These are phyloP conservation scores for Lithobates pipiens DNA, from an alignment of 2,797 vertebrate genomes.

Conservation along the genomic window DNA sequence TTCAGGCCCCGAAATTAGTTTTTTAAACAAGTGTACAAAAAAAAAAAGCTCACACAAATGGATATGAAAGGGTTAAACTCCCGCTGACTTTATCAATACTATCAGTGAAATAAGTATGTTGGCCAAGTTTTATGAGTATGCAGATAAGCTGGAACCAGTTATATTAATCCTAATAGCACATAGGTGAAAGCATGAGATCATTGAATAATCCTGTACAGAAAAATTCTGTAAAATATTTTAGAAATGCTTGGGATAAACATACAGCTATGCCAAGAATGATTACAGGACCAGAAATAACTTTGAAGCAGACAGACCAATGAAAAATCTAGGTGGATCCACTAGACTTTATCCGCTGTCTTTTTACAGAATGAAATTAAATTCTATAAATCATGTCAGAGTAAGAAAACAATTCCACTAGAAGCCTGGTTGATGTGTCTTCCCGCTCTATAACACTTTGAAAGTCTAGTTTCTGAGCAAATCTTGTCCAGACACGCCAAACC, in stretches of 20 bases:
- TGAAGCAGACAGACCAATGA: background rate
- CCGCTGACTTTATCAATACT: background rate
- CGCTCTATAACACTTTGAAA: background rate
- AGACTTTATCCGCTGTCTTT: background rate
- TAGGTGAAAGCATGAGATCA: background rate
- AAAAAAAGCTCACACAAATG: too few relatives aligned
- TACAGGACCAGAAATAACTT: background rate
- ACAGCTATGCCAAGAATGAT: background rate
- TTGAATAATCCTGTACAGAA: background rate
- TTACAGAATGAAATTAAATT: background rate
- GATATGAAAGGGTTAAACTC: too few relatives aligned
- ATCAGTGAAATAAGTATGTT: background rate
- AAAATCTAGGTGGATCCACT: background rate
- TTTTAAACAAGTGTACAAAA: too few relatives aligned
- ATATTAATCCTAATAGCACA: background rate
- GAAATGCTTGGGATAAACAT: background rate
- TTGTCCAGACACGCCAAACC: background rate
- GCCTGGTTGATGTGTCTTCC: background rate
- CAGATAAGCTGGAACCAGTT: background rate
- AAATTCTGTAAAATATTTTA: background rate
- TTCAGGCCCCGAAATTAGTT: too few relatives aligned
- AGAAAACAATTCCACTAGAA: background rate
- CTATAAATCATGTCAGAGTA: background rate
- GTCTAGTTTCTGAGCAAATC: background rate
- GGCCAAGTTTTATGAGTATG: background rate